Conservation (phyloP, 2,888 invertebrate species). For the Subacronicta megacephala region DNA sequence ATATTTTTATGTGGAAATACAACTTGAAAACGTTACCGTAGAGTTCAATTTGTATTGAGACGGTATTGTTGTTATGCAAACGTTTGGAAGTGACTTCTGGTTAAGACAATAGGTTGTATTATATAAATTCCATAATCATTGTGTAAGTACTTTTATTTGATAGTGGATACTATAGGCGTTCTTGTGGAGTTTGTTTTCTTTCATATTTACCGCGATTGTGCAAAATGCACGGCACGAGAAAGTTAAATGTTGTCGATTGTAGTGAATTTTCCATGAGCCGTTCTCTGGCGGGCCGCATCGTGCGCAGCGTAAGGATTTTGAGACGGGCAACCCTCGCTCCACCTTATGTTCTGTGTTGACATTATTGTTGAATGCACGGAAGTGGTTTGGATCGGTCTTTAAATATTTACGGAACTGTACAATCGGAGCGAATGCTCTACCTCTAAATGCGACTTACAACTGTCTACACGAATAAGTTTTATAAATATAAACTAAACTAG, state of each 20-base stretch:
- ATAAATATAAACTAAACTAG: conserved; percentile 7
- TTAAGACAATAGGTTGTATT: conserved; percentile 65
- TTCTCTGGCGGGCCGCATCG: conserved; percentile 19
- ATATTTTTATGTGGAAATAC: conserved; percentile 62
- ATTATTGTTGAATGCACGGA: conserved; percentile 34
- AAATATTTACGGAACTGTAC: conserved; percentile 34
- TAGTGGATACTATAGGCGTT: conserved; percentile 63
- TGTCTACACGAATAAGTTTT: conserved; percentile 2
- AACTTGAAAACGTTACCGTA: conserved; percentile 64
- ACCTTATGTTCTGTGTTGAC: conserved; percentile 34
- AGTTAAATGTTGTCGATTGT: conserved; percentile 46
- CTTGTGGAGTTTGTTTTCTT: conserved; percentile 74
- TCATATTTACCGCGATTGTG: conserved; percentile 74
- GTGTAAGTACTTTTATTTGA: conserved; percentile 57
- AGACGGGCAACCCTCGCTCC: conserved; percentile 20
- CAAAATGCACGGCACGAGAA: conserved; percentile 35
- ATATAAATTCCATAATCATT: conserved; percentile 59
- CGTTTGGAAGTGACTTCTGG: conserved; percentile 62
- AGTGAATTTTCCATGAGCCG: conserved; percentile 51
- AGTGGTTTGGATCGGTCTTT: conserved; percentile 26
- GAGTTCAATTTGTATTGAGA: conserved; percentile 71
- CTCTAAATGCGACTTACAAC: neutral
- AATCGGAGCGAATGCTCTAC: conserved; percentile 14
- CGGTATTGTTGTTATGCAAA: conserved; percentile 56
- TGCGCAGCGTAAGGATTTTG: neutral